These are phyloP conservation scores for Dascillus cervinus DNA, from an alignment of 2,888 invertebrate species.

Conservation along the genomic window DNA sequence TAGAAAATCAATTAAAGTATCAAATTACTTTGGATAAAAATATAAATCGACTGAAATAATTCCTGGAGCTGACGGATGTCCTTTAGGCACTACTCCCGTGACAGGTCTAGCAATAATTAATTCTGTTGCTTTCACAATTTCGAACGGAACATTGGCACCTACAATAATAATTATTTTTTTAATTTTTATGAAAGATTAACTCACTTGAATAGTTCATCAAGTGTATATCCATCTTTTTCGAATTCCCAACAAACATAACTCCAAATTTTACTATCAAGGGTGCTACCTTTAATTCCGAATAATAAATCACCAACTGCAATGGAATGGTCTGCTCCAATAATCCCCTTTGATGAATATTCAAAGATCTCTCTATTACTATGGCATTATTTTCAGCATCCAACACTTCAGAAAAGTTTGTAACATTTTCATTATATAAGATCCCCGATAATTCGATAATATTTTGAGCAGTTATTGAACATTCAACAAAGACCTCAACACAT, in stretches of 20 bases:
- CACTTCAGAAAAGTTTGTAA: too few relatives aligned
- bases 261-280: slow-evolving; percentile 25
- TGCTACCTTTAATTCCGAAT: slow-evolving; percentile 24
- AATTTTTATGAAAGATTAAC: too few relatives aligned
- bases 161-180: slow-evolving; percentile 1
- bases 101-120: slow-evolving; percentile 4
- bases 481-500: slow-evolving; percentile 19
- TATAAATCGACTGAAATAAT: slow-evolving; percentile 7
- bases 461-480: too few relatives aligned
- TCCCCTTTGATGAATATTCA: slow-evolving; percentile 16
- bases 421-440: too few relatives aligned
- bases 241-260: slow-evolving; percentile 21
- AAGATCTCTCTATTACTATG: slow-evolving; percentile 6
- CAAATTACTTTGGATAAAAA: slow-evolving; percentile 18
- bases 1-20: too few relatives aligned
- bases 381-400: slow-evolving; percentile 10
- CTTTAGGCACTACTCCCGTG: slow-evolving; percentile 11
- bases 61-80: slow-evolving; percentile 5
- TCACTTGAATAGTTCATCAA: too few relatives aligned
- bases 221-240: slow-evolving; percentile 20
- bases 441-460: too few relatives aligned
- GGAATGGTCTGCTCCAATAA: slow-evolving; percentile 24
- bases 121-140: neutral
- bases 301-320: slow-evolving; percentile 22
- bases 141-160: slow-evolving; percentile 8